phyloP scores from a whole-genome alignment of 2,888 invertebrate genomes.

The Ditylenchus weischeri region DNA sequence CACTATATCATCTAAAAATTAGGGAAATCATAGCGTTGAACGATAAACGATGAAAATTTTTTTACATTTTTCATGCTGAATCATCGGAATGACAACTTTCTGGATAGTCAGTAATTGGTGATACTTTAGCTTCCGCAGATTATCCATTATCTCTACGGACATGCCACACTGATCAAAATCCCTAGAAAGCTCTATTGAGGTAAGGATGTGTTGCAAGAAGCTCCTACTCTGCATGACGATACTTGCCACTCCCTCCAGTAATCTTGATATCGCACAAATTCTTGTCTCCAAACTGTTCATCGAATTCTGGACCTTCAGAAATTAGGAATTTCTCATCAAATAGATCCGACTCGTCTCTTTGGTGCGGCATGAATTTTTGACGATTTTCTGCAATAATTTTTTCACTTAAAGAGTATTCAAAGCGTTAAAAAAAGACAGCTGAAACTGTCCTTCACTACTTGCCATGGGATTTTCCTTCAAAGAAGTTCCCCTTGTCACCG shows the following conservation, averaged over 20 bases:
- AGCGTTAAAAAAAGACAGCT: too few relatives aligned
- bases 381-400: conserved; percentile 10
- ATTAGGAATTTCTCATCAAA: conserved; percentile 21
- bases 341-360: conserved; percentile 19
- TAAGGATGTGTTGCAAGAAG: too few relatives aligned
- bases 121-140: conserved; percentile 10
- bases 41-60: too few relatives aligned
- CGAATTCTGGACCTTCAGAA: conserved; percentile 10
- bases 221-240: too few relatives aligned
- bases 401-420: too few relatives aligned
- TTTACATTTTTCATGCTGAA: neutral
- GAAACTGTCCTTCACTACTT: too few relatives aligned
- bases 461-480: too few relatives aligned
- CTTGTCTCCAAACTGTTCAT: conserved; percentile 13
- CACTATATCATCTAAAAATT: conserved; percentile 18
- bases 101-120: conserved; percentile 17
- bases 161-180: conserved; percentile 13
- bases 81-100: conserved; percentile 23
- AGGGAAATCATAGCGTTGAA: too few relatives aligned
- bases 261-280: too few relatives aligned
- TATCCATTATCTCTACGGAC: conserved; percentile 2
- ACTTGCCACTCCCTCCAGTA: too few relatives aligned
- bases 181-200: neutral
- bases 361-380: conserved; percentile 23
- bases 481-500: too few relatives aligned